Evolutionary conservation across 2,888 invertebrate genomes (phyloP).

Genomic region (Pogonocherus hispidulus): DNA sequence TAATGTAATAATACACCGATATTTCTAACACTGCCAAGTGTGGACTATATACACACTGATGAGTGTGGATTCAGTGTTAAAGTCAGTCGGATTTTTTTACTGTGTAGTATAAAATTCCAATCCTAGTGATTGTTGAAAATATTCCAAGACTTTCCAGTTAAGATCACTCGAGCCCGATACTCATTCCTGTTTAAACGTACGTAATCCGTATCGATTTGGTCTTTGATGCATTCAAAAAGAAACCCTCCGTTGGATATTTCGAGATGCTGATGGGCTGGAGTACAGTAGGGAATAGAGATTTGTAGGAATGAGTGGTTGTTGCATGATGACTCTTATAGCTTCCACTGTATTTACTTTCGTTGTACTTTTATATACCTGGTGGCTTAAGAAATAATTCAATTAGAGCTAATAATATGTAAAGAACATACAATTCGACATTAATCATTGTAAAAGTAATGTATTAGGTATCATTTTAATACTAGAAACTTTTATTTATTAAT

Average conservation of each 20-base stretch:
- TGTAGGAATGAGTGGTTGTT: slow-evolving; percentile 43
- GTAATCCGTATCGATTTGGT: slow-evolving; percentile 63
- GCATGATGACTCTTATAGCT: slow-evolving; percentile 34
- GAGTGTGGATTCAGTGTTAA: too few relatives aligned
- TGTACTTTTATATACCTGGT: too few relatives aligned
- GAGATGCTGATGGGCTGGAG: slow-evolving; percentile 44
- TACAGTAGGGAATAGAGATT: slow-evolving; percentile 45
- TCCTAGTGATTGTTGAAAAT: slow-evolving; percentile 55
- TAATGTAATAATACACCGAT: too few relatives aligned
- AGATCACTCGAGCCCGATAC: slow-evolving; percentile 59
- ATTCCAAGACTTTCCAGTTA: slow-evolving; percentile 61
- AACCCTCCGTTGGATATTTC: slow-evolving; percentile 40
- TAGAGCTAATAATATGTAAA: too few relatives aligned
- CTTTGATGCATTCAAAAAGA: slow-evolving; percentile 52
- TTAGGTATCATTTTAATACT: too few relatives aligned
- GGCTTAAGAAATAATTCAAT: too few relatives aligned
- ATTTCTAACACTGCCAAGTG: too few relatives aligned
- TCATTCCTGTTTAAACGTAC: slow-evolving; percentile 60
- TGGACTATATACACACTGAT: too few relatives aligned
- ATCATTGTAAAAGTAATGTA: too few relatives aligned
- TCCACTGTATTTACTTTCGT: slow-evolving; percentile 15
- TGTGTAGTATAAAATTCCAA: slow-evolving; percentile 1
- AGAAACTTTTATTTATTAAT: too few relatives aligned
- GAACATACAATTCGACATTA: too few relatives aligned
- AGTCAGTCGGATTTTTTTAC: too few relatives aligned